phyloP scores from a whole-genome alignment of 2,888 invertebrate genomes.

The Callinectes sapidus region DNA sequence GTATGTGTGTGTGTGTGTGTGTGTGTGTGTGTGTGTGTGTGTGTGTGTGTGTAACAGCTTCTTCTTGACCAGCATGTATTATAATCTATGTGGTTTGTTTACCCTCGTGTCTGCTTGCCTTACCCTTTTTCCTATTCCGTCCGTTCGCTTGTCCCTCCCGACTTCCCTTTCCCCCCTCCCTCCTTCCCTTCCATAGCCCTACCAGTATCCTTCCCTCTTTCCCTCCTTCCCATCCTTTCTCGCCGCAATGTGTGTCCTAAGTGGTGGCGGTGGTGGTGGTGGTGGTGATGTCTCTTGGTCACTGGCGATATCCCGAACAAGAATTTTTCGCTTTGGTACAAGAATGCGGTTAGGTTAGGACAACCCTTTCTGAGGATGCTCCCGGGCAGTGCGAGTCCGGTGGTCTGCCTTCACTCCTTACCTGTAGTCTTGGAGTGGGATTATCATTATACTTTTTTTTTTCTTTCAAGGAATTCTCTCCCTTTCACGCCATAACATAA shows the following conservation, averaged over 20 bases:
- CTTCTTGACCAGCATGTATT: conserved; percentile 35
- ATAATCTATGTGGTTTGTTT: conserved; percentile 18
- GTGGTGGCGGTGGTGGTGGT: background rate
- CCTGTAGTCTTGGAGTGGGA: background rate
- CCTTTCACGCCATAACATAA: background rate
- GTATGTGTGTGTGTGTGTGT: conserved; percentile 34
- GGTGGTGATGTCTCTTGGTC: conserved; percentile 30
- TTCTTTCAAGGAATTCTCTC: background rate
- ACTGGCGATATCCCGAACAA: conserved; percentile 39
- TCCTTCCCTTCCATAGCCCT: background rate
- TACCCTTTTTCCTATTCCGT: background rate
- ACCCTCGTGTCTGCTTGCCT: conserved; percentile 28
- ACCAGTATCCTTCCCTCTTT: conserved; percentile 30
- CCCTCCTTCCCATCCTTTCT: background rate
- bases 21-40: conserved; percentile 30
- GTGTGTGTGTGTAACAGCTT: conserved; percentile 6
- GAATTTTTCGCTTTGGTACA: conserved; percentile 28
- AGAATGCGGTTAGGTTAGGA: conserved; percentile 39
- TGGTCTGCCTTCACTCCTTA: conserved; percentile 21
- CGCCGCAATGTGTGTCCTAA: background rate
- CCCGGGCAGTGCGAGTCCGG: background rate
- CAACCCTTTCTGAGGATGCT: conserved; percentile 17
- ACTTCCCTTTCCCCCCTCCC: background rate
- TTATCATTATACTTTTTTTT: background rate
- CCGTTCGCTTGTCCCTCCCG: background rate